Evolutionary conservation across 2,113 vertebrate genomes (phyloP).

Genomic region (Dicaeum eximium): DNA sequence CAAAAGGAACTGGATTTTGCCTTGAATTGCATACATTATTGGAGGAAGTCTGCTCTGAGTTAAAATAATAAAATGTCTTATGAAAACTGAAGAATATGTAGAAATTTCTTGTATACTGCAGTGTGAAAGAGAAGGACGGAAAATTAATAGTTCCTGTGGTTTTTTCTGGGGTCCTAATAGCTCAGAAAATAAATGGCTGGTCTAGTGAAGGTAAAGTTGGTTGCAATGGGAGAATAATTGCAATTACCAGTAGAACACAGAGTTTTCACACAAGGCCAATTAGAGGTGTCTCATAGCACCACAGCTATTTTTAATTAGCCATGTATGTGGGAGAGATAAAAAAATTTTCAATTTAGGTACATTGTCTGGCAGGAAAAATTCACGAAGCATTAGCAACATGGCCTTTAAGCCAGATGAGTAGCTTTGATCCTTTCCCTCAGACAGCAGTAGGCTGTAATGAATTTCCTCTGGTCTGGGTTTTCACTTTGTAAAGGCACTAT

Average conservation of each 20-base stretch:
- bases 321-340: neutral
- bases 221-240: neutral
- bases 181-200: constrained; percentile 29
- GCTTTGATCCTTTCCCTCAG: neutral
- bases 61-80: neutral
- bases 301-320: constrained; percentile 28
- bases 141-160: neutral
- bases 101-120: neutral
- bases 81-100: neutral
- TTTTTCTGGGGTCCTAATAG: neutral
- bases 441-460: neutral
- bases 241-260: constrained; percentile 10
- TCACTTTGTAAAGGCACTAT: neutral
- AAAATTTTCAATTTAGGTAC: neutral
- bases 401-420: neutral
- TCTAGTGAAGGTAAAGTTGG: neutral
- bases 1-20: neutral
- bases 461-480: neutral
- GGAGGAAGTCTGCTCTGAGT: neutral
- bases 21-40: neutral
- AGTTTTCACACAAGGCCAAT: constrained; percentile 1
- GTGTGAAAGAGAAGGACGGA: neutral
- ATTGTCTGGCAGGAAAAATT: neutral
- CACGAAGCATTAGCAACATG: neutral
- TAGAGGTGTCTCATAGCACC: neutral